Evolutionary conservation across 1,140 invertebrate species (phyloP).

Genomic region (Oppia nitens): DNA sequence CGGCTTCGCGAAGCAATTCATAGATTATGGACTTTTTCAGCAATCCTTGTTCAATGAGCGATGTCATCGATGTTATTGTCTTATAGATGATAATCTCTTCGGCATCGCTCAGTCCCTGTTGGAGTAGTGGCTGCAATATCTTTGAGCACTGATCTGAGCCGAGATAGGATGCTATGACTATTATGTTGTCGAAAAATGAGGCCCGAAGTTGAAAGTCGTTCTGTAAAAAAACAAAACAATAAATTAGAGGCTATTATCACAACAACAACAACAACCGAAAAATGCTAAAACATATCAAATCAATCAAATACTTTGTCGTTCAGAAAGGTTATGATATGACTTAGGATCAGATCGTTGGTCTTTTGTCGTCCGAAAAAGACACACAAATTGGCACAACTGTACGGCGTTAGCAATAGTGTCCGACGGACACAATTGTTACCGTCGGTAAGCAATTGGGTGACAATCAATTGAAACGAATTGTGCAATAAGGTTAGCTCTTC

Average conservation of each 20-base stretch:
- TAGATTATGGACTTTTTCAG: constrained; percentile 67
- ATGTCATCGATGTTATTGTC: constrained; percentile 65
- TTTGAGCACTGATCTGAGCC: constrained; percentile 81
- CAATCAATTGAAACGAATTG: constrained; percentile 71
- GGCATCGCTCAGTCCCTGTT: constrained; percentile 79
- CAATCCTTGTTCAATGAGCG: constrained; percentile 60
- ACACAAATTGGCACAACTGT: constrained; percentile 73
- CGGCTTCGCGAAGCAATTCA: constrained; percentile 62
- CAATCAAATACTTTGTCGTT: constrained; percentile 56
- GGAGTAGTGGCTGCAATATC: constrained; percentile 73
- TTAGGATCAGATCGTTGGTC: constrained; percentile 84
- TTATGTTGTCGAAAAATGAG: constrained; percentile 83
- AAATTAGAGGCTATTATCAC: background rate
- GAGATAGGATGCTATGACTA: constrained; percentile 78
- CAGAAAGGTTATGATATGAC: constrained; percentile 92
- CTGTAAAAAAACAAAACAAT: constrained; percentile 20
- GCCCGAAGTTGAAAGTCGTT: constrained; percentile 71
- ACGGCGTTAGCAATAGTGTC: constrained; percentile 54
- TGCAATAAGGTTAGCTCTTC: constrained; percentile 71
- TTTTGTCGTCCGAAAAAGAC: constrained; percentile 89
- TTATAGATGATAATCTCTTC: constrained; percentile 87
- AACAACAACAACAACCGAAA: background rate
- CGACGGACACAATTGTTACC: constrained; percentile 74
- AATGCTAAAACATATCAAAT: no score
- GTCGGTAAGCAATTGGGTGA: constrained; percentile 70